Base-by-base conservation (phyloP, 1,140 invertebrate genomes). In the Zaprionus gabonicus region DNA sequence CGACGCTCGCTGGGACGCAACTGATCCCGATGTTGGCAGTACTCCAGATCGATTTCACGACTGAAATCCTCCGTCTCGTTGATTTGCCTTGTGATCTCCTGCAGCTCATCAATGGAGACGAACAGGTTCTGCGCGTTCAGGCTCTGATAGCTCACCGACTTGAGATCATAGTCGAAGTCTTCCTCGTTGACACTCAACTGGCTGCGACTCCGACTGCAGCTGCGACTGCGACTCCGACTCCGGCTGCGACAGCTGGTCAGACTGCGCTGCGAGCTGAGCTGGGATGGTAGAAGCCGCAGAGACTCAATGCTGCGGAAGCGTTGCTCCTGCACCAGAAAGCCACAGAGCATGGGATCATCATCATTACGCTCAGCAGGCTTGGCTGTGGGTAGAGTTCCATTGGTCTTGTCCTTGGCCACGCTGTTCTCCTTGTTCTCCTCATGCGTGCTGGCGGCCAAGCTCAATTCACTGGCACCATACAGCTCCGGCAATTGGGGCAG, bases 61-160 rank as follows among this genome's bases (percentile, higher is more conserved):
- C 69, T 87, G 13, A 93, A 93, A 17, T 93, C 90, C 58, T 93
- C 92, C 10, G 92, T 81, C 66, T 93, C 92, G 28, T 93, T 93
- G 12, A 93, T 93, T 56, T 93, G 92, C 1, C 87, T 62, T 1
- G 91, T 85, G 0, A 93, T 83, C 65, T 93, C 92, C 53, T 93
- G 91, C 51, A 93, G 80, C 63, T 93, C 92, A 36, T 93, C 91
- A n/a, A 93, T 93, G 27, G 92, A 93, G 1, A 93, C 81, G 13
- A 92, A 92, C 2, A 93, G 64, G 38, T 84, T 92, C 59, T 93
- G 82, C 12, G 91, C 79, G 69, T 91, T 90, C 0, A 93, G 64
- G 38, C 91, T 92, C 76, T 93, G 90, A 36, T 88, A 93, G 56
- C 92, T 93, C 0, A 93, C 91, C 4, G 92, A 93, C 71, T 93